These are phyloP conservation scores for Papilio polyxenes DNA, from an alignment of 1,140 invertebrate species.

Conservation along the genomic window DNA sequence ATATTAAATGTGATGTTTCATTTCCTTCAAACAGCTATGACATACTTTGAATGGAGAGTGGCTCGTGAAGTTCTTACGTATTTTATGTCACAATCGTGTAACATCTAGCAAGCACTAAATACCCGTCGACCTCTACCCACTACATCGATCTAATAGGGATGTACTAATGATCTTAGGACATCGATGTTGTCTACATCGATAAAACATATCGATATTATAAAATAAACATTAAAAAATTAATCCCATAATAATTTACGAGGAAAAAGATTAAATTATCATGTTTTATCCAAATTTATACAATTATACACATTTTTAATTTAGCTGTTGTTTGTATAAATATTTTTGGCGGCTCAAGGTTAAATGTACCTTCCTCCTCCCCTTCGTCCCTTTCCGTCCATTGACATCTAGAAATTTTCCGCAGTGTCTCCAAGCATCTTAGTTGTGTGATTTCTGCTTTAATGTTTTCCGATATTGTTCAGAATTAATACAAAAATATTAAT, in stretches of 20 bases:
- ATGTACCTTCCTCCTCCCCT: no score
- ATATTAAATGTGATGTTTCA: neutral
- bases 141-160: conserved; percentile 19
- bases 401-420: no score
- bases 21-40: neutral
- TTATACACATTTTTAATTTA: neutral
- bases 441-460: no score
- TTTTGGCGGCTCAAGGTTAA: neutral
- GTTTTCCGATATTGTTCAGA: no score
- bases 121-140: neutral
- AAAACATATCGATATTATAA: neutral
- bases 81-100: neutral
- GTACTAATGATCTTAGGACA: neutral
- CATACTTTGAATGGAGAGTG: neutral
- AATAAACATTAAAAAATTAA: neutral
- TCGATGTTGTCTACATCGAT: conserved; percentile 1
- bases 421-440: no score
- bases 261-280: no score
- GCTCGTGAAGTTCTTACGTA: neutral
- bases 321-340: no score
- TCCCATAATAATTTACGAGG: neutral
- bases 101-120: conserved; percentile 18
- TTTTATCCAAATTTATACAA: neutral
- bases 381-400: no score
- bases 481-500: no score